Evolutionary conservation across 1,140 invertebrate genomes (phyloP).

Genomic region (Atopsyche davidsoni): DNA sequence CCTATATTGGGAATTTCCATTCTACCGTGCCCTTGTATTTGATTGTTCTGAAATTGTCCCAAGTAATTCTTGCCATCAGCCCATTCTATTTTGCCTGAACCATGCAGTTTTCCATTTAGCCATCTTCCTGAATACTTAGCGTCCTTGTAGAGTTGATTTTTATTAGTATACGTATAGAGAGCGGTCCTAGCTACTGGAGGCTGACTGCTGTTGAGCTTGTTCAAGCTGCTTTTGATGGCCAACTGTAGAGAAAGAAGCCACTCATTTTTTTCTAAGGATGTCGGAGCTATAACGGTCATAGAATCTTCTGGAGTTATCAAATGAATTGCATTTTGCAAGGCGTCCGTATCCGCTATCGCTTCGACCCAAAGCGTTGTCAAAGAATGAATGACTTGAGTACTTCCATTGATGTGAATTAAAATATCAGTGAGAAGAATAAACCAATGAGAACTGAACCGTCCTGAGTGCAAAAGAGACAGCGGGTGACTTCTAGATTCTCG

Average conservation of each 20-base stretch:
- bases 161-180: constrained; percentile 63
- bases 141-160: constrained; percentile 65
- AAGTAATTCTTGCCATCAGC: constrained; percentile 70
- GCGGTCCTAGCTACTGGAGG: constrained; percentile 67
- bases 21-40: constrained; percentile 66
- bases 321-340: constrained; percentile 56
- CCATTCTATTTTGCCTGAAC: constrained; percentile 74
- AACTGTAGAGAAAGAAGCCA: constrained; percentile 68
- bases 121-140: constrained; percentile 72
- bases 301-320: constrained; percentile 73
- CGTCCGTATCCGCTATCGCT: constrained; percentile 45
- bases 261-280: constrained; percentile 65
- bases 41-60: constrained; percentile 71
- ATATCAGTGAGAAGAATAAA: constrained; percentile 72
- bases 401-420: constrained; percentile 64
- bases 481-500: constrained; percentile 68
- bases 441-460: constrained; percentile 63
- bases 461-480: constrained; percentile 60
- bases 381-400: constrained; percentile 55
- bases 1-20: constrained; percentile 58
- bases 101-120: constrained; percentile 76
- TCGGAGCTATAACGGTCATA: constrained; percentile 59
- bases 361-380: constrained; percentile 78
- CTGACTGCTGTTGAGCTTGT: constrained; percentile 48
- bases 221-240: constrained; percentile 55